These are phyloP conservation scores for Nesidiocoris tenuis DNA, from an alignment of 2,888 invertebrate species.

Conservation along the genomic window DNA sequence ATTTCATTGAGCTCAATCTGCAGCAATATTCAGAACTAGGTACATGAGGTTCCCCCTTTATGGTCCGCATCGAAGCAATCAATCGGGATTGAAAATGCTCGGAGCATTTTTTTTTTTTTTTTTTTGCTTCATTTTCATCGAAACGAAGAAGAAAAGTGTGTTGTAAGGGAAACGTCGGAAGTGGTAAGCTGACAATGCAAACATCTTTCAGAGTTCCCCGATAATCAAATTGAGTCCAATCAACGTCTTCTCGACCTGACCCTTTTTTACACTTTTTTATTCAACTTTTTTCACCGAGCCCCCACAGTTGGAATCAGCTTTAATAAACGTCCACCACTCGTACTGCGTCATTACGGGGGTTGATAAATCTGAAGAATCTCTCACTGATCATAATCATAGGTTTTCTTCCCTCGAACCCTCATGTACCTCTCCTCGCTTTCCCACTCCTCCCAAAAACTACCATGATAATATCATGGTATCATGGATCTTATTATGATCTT, in stretches of 20 bases:
- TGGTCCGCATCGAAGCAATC: no score
- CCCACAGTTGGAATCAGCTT: constrained; percentile 28
- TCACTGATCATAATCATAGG: neutral
- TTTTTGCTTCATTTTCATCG: neutral
- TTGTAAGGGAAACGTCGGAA: constrained; percentile 7
- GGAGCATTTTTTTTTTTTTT: neutral
- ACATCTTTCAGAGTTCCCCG: constrained; percentile 44
- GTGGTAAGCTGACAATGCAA: constrained; percentile 44
- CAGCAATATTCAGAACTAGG: no score
- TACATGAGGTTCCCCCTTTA: no score
- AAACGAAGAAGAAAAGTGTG: neutral
- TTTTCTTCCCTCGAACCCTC: neutral
- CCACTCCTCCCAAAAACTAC: no score
- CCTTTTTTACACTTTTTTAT: neutral
- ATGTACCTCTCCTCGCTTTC: neutral
- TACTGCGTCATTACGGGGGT: neutral
- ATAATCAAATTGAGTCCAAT: constrained; percentile 49
- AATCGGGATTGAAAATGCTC: neutral
- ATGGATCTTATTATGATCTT: no score
- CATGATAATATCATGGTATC: no score
- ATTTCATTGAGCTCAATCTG: no score
- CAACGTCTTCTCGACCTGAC: constrained; percentile 38
- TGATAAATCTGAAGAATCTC: neutral
- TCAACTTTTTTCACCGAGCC: constrained; percentile 4
- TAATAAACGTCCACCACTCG: constrained; percentile 24